These are phyloP conservation scores for Carposina sasakii DNA, from an alignment of 1,140 invertebrate genomes.

Conservation along the genomic window DNA sequence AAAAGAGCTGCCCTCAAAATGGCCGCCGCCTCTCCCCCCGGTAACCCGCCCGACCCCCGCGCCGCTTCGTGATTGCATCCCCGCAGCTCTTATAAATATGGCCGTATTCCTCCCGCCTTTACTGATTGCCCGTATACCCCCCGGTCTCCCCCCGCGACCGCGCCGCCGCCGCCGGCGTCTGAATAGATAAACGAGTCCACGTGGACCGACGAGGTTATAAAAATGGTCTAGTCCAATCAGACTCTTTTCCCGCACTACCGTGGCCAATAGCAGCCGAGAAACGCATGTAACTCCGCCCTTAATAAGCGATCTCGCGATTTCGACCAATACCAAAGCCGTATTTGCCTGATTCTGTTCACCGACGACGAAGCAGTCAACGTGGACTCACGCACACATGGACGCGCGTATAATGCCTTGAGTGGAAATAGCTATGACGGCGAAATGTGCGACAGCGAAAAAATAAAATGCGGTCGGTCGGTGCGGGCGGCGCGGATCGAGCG, in stretches of 20 bases:
- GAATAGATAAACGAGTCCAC: slow-evolving; percentile 75
- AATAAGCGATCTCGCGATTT: slow-evolving; percentile 67
- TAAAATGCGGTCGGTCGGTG: slow-evolving; percentile 71
- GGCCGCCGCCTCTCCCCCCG: slow-evolving; percentile 65
- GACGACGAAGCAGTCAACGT: slow-evolving; percentile 66
- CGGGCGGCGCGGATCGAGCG: slow-evolving; percentile 47
- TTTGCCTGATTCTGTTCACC: slow-evolving; percentile 49
- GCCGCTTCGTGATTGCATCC: slow-evolving; percentile 73
- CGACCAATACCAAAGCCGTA: slow-evolving; percentile 37
- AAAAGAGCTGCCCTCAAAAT: slow-evolving; percentile 74
- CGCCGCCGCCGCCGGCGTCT: slow-evolving; percentile 71
- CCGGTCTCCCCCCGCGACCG: slow-evolving; percentile 67
- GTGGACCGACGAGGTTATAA: slow-evolving; percentile 70
- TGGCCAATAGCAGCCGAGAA: slow-evolving; percentile 40
- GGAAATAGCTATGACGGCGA: slow-evolving; percentile 73
- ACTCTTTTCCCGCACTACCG: slow-evolving; percentile 23
- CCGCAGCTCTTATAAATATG: slow-evolving; percentile 74
- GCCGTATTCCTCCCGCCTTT: slow-evolving; percentile 72
- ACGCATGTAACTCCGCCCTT: slow-evolving; percentile 69
- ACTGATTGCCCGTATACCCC: slow-evolving; percentile 74
- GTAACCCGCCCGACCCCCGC: slow-evolving; percentile 53
- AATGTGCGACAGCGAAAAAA: slow-evolving; percentile 74
- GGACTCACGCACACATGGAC: slow-evolving; percentile 61
- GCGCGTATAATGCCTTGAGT: slow-evolving; percentile 71
- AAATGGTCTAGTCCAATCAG: slow-evolving; percentile 64